phyloP scores from a whole-genome alignment of 2,888 invertebrate species.

The Leptinotarsa haldemani region DNA sequence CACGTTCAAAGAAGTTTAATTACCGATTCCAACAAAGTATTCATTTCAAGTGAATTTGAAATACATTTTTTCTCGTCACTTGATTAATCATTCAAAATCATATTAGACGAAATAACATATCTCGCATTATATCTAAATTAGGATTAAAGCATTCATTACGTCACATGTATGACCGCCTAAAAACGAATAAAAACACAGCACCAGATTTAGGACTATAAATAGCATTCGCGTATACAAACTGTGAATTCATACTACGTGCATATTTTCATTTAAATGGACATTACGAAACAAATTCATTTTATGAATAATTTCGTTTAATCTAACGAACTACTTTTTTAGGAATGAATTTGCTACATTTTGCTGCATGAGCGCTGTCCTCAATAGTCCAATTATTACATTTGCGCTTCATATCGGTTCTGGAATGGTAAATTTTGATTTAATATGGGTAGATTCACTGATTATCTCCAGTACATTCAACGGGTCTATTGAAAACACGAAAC shows the following conservation, averaged over 20 bases:
- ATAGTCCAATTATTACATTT: too few relatives aligned
- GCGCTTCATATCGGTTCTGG: too few relatives aligned
- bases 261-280: neutral
- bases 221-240: neutral
- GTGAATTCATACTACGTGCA: slow-evolving; percentile 2
- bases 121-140: slow-evolving; percentile 11
- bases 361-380: too few relatives aligned
- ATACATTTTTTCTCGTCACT: neutral
- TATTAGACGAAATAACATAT: neutral
- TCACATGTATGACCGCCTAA: neutral
- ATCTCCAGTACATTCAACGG: too few relatives aligned
- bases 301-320: neutral
- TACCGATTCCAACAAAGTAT: neutral
- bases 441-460: too few relatives aligned
- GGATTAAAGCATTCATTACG: neutral
- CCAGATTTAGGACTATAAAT: neutral
- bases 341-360: neutral
- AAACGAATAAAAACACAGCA: neutral
- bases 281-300: neutral
- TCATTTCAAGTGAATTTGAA: neutral
- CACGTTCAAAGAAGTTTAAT: neutral
- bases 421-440: too few relatives aligned
- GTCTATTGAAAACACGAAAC: too few relatives aligned
- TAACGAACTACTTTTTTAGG: neutral
- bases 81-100: neutral